A percentile compares a stretch with the other conserved stretches of the same genome.
phyloP scores from a whole-genome alignment of 2,113 vertebrate genomes.

The Micronisus gabar region DNA sequence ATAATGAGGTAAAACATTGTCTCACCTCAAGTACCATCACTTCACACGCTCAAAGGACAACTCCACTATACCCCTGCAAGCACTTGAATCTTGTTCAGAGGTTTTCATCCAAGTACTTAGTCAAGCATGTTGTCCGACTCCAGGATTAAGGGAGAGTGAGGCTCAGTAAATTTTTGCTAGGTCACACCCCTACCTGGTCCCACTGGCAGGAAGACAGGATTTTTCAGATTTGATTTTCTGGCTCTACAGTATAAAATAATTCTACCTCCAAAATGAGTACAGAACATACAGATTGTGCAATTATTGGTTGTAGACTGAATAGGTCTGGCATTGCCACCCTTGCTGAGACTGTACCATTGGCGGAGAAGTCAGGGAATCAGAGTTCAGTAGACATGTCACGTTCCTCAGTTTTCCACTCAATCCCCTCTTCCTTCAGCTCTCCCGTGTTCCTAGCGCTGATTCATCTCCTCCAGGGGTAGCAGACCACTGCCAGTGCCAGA shows the following conservation, averaged over 20 bases:
- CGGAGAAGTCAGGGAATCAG: background rate
- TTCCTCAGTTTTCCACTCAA: background rate
- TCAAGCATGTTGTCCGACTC: background rate
- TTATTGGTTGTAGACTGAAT: fast-evolving
- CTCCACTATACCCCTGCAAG: background rate
- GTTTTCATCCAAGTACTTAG: background rate
- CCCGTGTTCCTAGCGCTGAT: fast-evolving
- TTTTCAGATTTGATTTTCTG: background rate
- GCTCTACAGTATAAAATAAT: background rate
- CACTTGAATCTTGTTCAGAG: background rate
- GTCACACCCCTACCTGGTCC: background rate
- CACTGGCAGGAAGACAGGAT: background rate
- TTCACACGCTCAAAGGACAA: background rate
- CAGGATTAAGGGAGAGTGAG: background rate
- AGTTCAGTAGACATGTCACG: background rate
- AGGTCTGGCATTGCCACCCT: background rate
- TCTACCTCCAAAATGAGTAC: background rate
- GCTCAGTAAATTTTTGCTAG: background rate
- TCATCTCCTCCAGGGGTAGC: background rate
- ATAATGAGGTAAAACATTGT: background rate
- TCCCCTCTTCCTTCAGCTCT: background rate
- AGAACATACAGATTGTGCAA: background rate
- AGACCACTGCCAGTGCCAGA: background rate
- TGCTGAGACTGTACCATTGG: background rate
- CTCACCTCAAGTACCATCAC: background rate